Evolutionary conservation across 1,140 invertebrate species (phyloP).

Genomic region (Manduca sexta): DNA sequence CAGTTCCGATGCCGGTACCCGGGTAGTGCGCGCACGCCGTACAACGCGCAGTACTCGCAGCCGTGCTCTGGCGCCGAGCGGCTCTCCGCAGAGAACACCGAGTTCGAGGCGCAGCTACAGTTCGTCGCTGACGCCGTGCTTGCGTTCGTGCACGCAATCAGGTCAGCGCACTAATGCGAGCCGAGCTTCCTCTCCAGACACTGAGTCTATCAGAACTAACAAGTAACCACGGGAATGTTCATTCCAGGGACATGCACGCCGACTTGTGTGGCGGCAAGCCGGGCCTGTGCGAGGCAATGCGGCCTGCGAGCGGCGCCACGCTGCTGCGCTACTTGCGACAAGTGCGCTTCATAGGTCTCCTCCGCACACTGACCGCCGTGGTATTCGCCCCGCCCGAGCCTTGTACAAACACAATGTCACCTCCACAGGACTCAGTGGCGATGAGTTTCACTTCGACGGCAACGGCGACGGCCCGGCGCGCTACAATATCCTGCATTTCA

Average conservation of each 20-base stretch:
- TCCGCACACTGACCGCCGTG: too few species aligned
- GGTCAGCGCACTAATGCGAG: too few species aligned
- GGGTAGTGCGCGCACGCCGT: slow-evolving; percentile 83
- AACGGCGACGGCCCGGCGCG: slow-evolving; percentile 94
- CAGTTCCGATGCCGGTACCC: slow-evolving; percentile 90
- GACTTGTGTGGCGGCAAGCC: slow-evolving; percentile 81
- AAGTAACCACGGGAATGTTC: too few species aligned
- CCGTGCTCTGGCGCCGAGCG: slow-evolving; percentile 82
- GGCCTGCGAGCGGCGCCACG: slow-evolving; percentile 88
- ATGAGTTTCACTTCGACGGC: slow-evolving; percentile 90
- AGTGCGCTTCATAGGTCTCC: slow-evolving; percentile 73
- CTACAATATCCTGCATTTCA: slow-evolving; percentile 97
- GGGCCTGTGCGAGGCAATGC: slow-evolving; percentile 91
- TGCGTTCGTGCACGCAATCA: slow-evolving; percentile 91
- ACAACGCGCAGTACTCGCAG: slow-evolving; percentile 81
- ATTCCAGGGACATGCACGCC: slow-evolving; percentile 85
- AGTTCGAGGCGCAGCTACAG: slow-evolving; percentile 92
- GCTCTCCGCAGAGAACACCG: slow-evolving; percentile 82
- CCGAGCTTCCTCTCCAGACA: too few species aligned
- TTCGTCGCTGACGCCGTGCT: slow-evolving; percentile 96
- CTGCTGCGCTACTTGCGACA: slow-evolving; percentile 88
- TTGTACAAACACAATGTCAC: not conserved
- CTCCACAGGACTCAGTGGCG: slow-evolving; percentile 85
- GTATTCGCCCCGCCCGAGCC: too few species aligned
- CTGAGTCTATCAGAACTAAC: not conserved